Evolutionary conservation across 2,888 invertebrate genomes (phyloP).

Genomic region (Spodoptera littoralis): DNA sequence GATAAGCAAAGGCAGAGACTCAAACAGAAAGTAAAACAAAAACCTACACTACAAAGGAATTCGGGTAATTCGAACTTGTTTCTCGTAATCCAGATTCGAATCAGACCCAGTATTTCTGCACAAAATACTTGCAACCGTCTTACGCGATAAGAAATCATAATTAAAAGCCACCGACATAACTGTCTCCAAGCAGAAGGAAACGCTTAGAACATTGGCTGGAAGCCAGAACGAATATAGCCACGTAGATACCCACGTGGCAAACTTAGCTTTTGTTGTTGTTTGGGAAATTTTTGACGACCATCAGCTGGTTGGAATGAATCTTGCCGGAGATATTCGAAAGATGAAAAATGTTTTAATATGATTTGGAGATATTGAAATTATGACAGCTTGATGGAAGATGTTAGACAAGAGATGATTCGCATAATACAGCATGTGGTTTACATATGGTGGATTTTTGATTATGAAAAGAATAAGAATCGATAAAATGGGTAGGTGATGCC

Average conservation of each 20-base stretch:
- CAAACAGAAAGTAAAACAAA: not conserved
- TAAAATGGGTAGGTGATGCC: too few species aligned
- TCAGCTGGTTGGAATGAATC: conserved; percentile 36
- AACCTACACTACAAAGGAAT: not conserved
- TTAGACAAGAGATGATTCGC: too few species aligned
- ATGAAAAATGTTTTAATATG: not conserved
- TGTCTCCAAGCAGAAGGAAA: conserved; percentile 59
- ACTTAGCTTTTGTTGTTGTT: conserved; percentile 57
- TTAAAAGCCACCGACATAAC: conserved; percentile 57
- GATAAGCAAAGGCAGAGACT: too few species aligned
- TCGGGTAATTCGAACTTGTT: not conserved
- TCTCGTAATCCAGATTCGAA: conserved; percentile 2
- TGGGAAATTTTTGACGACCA: conserved; percentile 46
- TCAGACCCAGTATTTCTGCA: not conserved
- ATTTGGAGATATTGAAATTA: too few species aligned
- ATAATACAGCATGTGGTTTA: too few species aligned
- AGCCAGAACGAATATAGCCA: conserved; percentile 61
- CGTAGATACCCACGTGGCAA: conserved; percentile 54
- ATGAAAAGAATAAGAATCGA: too few species aligned
- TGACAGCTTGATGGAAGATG: too few species aligned
- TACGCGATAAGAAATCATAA: conserved; percentile 42
- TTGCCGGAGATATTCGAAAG: conserved; percentile 20
- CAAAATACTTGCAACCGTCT: conserved; percentile 12
- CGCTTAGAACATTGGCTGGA: conserved; percentile 49
- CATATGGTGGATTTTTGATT: too few species aligned